A percentile compares a stretch with the other conserved stretches of the same genome.
Evolutionary conservation across 1,140 invertebrate genomes (phyloP).

Genomic region (Drepana arcuata): DNA sequence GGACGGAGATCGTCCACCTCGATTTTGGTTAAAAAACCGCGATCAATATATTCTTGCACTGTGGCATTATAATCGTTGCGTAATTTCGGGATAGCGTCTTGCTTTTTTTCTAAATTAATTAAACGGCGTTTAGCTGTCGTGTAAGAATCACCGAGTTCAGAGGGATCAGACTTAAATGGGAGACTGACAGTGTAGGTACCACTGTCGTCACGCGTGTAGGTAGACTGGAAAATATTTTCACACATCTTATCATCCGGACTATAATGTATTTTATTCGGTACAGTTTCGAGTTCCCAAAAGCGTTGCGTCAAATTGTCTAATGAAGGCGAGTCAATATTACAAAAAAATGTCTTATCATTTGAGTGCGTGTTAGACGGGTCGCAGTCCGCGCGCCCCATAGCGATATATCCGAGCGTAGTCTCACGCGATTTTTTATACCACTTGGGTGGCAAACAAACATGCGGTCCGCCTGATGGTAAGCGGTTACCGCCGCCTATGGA

Average conservation of each 20-base stretch:
- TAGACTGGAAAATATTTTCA: conserved; percentile 5
- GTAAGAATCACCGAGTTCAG: conserved; percentile 6
- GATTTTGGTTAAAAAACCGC: no score
- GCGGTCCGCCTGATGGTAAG: no score
- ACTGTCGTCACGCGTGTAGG: conserved; percentile 3
- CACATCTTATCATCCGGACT: conserved; percentile 4
- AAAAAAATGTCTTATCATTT: neutral
- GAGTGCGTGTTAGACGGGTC: neutral
- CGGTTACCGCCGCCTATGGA: no score
- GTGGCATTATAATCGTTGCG: conserved; percentile 2
- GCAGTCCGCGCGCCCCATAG: conserved; percentile 5
- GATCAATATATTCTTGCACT: conserved; percentile 7
- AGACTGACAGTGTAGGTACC: conserved; percentile 11
- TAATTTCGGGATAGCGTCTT: neutral
- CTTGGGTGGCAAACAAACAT: no score
- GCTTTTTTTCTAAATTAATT: conserved; percentile 6
- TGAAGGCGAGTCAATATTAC: neutral
- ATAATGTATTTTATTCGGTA: neutral
- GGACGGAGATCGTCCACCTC: no score
- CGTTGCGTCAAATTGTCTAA: conserved; percentile 3
- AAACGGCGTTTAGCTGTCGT: conserved; percentile 6
- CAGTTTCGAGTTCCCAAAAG: conserved; percentile 9
- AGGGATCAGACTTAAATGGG: conserved; percentile 6
- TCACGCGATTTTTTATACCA: no score
- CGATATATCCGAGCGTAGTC: conserved; percentile 7